Base-by-base conservation (phyloP, 2,888 invertebrate genomes). In the Phlogophora meticulosa region DNA sequence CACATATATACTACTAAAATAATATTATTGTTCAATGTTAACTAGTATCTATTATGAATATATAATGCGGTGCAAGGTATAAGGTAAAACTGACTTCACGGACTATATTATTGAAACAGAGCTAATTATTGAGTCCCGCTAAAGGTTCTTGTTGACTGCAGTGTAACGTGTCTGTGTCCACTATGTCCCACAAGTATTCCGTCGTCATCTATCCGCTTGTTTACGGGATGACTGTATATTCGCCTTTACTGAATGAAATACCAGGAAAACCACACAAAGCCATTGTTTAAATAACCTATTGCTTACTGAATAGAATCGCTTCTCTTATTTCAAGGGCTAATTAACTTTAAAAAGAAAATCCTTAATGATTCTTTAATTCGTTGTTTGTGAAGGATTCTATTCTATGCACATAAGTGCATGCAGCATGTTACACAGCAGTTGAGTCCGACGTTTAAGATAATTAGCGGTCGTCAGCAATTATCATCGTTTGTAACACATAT, bases 391-490 rank as follows among this genome's bases (percentile, higher is more conserved):
- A 9, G 11, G 38, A 40, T 38, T 60, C 3, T 28, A 40, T 38
- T 60, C 3, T 38, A 20, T 3, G 1, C 38, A 28, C 15, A 7
- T 15, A 38, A 28, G 1, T 38, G 7, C 13, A 20, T 17, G 20
- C 42, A 11, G n/a, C 15, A 28, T 43, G 45, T 67, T 75, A 72
- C 81, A 60, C 42, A 56, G 13, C 36, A 66, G 60, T 81, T 7
- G 52, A 64, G 34, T 7, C 17, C 53, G 10, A 68, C 43, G 52
- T 64, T 75, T 34, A 75, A 46, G 32, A 46, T 87, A 87, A 90
- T 90, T 90, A 88, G 83, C 77, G 76, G 84, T 86, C 48, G 82
- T 89, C 88, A 89, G 64, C 73, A 73, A 76, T 70, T 67, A 74
- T 51, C 70, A 65, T 72, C 72, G 71, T 75, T 77, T 64, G 73